These are phyloP conservation scores for Trogon surrucura DNA, from an alignment of 2,113 vertebrate species.

Conservation along the genomic window DNA sequence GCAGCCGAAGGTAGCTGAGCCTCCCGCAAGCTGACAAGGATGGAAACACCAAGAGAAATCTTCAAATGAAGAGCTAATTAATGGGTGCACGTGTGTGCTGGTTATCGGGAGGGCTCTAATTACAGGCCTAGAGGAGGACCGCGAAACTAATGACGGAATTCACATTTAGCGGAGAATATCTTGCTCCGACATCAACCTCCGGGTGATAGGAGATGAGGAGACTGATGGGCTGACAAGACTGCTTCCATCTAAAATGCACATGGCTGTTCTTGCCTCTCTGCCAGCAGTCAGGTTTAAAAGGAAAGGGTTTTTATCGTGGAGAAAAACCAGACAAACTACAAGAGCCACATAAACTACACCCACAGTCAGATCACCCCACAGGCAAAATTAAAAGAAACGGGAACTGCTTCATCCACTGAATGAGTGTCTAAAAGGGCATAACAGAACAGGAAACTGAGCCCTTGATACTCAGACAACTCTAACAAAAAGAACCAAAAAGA, in stretches of 20 bases:
- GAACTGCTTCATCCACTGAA: neutral
- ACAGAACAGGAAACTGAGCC: neutral
- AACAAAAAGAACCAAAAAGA: neutral
- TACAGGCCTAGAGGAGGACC: neutral
- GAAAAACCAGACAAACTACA: neutral
- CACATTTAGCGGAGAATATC: neutral
- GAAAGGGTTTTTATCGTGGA: neutral
- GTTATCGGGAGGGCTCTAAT: constrained; percentile 27
- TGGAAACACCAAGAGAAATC: neutral
- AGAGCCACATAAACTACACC: neutral
- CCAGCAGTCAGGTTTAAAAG: neutral
- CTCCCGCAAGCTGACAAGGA: neutral
- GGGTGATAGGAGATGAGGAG: neutral
- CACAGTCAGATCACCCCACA: neutral
- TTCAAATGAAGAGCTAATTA: constrained; percentile 36
- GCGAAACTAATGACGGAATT: neutral
- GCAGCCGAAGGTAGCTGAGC: neutral
- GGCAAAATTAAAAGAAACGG: neutral
- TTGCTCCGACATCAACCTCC: neutral
- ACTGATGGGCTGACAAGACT: neutral
- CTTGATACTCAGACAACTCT: neutral
- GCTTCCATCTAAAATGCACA: neutral
- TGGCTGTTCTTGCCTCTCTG: neutral
- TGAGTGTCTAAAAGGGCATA: neutral
- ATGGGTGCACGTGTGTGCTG: neutral